Evolutionary conservation across 2,797 vertebrate species (phyloP).

Genomic region (Pseudochromis fuscus): DNA sequence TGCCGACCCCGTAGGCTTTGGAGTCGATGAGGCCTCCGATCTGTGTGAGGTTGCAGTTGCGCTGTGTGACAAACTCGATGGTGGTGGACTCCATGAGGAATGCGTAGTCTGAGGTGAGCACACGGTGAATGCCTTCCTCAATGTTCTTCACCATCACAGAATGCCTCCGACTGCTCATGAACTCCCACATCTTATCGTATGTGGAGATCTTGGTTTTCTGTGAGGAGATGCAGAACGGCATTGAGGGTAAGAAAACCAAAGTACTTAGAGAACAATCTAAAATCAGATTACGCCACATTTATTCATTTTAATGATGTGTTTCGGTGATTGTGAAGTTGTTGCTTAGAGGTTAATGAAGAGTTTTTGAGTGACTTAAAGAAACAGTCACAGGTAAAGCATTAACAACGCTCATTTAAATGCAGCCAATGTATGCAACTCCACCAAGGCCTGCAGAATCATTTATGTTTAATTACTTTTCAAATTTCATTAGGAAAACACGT

Average conservation of each 20-base stretch:
- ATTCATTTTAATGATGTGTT: neutral
- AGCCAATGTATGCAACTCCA: slow-evolving; percentile 12
- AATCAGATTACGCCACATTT: neutral
- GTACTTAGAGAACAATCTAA: neutral
- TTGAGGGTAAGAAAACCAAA: too few species aligned
- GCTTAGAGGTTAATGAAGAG: slow-evolving; percentile 20
- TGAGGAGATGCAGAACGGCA: slow-evolving; percentile 29
- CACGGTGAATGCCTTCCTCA: slow-evolving; percentile 96
- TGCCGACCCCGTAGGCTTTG: slow-evolving; percentile 96
- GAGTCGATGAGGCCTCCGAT: slow-evolving; percentile 98
- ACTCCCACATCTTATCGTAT: slow-evolving; percentile 99
- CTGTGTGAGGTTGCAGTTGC: slow-evolving; percentile 99
- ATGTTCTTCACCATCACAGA: slow-evolving; percentile 97
- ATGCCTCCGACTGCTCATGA: slow-evolving; percentile 98
- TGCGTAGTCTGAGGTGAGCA: slow-evolving; percentile 97
- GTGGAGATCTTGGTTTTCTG: slow-evolving; percentile 99
- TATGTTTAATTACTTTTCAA: slow-evolving; percentile 60
- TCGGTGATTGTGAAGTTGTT: slow-evolving; percentile 20
- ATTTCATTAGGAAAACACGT: slow-evolving; percentile 59
- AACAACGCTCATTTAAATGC: slow-evolving; percentile 38
- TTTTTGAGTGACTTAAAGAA: neutral
- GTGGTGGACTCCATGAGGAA: slow-evolving; percentile 99
- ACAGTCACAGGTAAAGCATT: slow-evolving; percentile 16
- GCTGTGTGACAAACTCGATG: slow-evolving; percentile 95
- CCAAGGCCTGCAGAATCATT: slow-evolving; percentile 39